A percentile compares a stretch with the other conserved stretches of the same genome.
Conservation (phyloP, 2,888 invertebrate species). For the Andrena fulva region DNA sequence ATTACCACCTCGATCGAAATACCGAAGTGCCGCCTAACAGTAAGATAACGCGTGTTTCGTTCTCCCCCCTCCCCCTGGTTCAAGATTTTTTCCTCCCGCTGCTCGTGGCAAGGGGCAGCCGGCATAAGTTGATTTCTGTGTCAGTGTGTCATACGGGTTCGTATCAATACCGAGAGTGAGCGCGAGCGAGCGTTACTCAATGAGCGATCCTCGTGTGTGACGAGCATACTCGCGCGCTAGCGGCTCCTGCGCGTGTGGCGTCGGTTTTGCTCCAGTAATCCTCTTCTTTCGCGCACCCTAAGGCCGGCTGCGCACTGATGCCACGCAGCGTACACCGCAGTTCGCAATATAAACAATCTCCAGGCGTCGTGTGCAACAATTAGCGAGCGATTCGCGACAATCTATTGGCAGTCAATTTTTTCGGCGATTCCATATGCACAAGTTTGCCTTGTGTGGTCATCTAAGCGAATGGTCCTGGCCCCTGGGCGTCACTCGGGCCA, state of each 20-base stretch:
- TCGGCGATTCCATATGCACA: too few species aligned
- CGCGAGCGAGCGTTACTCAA: conserved; percentile 69
- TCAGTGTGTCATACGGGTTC: conserved; percentile 70
- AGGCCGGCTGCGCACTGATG: background rate
- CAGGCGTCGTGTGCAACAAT: too few species aligned
- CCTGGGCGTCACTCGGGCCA: too few species aligned
- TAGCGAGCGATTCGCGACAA: too few species aligned
- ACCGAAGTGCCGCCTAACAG: background rate
- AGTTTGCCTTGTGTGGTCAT: too few species aligned
- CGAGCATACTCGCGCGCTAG: conserved; percentile 44
- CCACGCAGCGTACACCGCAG: too few species aligned
- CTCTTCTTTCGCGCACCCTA: conserved; percentile 12
- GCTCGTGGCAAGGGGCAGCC: background rate
- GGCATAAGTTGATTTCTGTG: conserved; percentile 67
- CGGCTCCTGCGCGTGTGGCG: conserved; percentile 20
- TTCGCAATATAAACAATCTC: too few species aligned
- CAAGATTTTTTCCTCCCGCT: background rate
- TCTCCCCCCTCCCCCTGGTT: background rate
- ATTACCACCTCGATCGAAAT: conserved; percentile 14
- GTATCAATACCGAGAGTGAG: conserved; percentile 73
- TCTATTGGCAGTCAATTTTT: too few species aligned
- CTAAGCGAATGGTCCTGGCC: too few species aligned
- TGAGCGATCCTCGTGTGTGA: conserved; percentile 62
- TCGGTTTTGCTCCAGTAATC: conserved; percentile 10
- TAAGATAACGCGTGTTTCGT: background rate